These are phyloP conservation scores for Scaeva pyrastri DNA, from an alignment of 2,888 invertebrate genomes.

Conservation along the genomic window DNA sequence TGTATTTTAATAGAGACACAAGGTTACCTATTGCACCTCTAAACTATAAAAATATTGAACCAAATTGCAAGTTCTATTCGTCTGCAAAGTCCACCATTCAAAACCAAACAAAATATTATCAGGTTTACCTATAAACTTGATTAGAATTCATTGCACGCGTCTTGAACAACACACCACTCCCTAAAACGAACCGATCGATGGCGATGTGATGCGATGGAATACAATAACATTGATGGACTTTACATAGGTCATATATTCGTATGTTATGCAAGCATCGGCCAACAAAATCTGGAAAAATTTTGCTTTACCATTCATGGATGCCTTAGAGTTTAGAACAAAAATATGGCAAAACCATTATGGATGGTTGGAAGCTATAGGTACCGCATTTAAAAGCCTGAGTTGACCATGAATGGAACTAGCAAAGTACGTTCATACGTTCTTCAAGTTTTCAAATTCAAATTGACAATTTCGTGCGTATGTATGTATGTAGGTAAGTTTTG, in stretches of 20 bases:
- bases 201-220: too few species aligned
- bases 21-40: slow-evolving; percentile 65
- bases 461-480: not conserved
- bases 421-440: slow-evolving; percentile 59
- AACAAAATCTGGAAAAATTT: not conserved
- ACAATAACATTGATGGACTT: slow-evolving; percentile 34
- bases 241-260: slow-evolving; percentile 26
- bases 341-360: not conserved
- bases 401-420: slow-evolving; percentile 66
- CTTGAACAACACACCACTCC: slow-evolving; percentile 43
- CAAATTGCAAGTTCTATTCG: slow-evolving; percentile 19
- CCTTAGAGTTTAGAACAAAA: slow-evolving; percentile 14
- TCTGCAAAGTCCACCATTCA: slow-evolving; percentile 36
- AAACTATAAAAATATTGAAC: slow-evolving; percentile 22
- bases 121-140: not conserved
- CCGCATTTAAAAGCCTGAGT: slow-evolving; percentile 34
- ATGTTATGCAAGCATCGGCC: slow-evolving; percentile 18
- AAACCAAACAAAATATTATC: slow-evolving; percentile 26
- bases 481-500: not conserved
- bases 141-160: slow-evolving; percentile 37
- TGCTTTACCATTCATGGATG: slow-evolving; percentile 26
- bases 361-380: not conserved
- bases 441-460: slow-evolving; percentile 45
- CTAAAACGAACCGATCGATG: slow-evolving; percentile 21
- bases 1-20: slow-evolving; percentile 1